phyloP scores from a whole-genome alignment of 2,113 vertebrate species.

The Scophthalmus maximus region DNA sequence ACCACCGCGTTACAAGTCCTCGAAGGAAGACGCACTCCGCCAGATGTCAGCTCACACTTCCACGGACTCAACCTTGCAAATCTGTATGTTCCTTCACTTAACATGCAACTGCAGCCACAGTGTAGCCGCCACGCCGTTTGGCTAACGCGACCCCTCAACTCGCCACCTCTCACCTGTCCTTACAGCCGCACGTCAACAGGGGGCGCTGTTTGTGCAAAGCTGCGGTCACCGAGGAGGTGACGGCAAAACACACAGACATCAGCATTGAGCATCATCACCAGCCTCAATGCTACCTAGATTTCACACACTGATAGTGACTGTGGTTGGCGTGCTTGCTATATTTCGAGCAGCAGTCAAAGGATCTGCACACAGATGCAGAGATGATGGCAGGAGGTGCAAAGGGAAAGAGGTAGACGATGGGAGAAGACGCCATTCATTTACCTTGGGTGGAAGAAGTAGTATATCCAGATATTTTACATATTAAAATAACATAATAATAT shows the following conservation, averaged over 20 bases:
- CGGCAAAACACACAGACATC: not conserved
- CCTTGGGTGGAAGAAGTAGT: not conserved
- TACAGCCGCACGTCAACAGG: constrained; percentile 21
- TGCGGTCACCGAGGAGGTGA: not conserved
- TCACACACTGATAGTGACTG: not conserved
- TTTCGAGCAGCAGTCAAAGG: constrained; percentile 8
- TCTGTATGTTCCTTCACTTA: not conserved
- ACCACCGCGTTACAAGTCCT: not conserved
- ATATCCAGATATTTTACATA: too few species aligned
- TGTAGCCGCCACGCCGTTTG: constrained; percentile 17
- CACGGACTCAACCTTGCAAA: not conserved
- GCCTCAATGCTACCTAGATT: constrained; percentile 1
- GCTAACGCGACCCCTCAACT: constrained; percentile 73
- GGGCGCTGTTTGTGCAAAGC: constrained; percentile 55
- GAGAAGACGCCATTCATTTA: not conserved
- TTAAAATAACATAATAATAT: too few species aligned
- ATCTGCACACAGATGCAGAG: too few species aligned
- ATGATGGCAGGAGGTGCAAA: not conserved
- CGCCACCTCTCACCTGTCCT: constrained; percentile 50
- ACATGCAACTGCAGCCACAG: constrained; percentile 10
- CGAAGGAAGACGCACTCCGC: not conserved
- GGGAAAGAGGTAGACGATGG: not conserved
- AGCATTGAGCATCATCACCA: not conserved
- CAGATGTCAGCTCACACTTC: not conserved
- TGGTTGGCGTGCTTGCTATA: not conserved